Evolutionary conservation across 2,113 vertebrate genomes (phyloP).

Genomic region (Forbesichthys papilliferus): DNA sequence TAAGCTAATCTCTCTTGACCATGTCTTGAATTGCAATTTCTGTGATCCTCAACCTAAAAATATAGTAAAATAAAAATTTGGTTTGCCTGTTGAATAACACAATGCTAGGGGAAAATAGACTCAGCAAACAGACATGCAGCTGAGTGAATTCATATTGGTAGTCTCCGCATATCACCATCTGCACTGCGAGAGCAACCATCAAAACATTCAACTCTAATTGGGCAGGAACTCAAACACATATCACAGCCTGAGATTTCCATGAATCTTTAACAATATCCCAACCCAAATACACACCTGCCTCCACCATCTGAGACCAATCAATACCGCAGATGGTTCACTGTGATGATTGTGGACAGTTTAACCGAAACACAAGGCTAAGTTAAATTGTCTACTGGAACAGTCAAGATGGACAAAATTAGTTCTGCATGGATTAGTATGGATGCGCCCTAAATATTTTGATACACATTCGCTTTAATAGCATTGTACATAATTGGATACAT

Average conservation of each 20-base stretch:
- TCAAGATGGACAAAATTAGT: not conserved
- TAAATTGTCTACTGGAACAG: not conserved
- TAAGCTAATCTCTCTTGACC: slow-evolving; percentile 27
- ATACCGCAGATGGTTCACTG: not conserved
- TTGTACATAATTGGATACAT: slow-evolving; percentile 1
- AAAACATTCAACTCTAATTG: not conserved
- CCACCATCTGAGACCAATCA: not conserved
- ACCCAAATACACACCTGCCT: not conserved
- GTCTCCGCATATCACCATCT: not conserved
- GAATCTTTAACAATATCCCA: not conserved
- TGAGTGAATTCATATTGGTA: not conserved
- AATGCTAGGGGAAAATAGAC: too few relatives aligned
- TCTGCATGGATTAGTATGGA: slow-evolving; percentile 2
- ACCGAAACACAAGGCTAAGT: not conserved
- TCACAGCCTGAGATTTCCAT: not conserved
- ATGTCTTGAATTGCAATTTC: not conserved
- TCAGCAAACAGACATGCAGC: not conserved
- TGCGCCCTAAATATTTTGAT: not conserved
- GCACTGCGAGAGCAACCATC: not conserved
- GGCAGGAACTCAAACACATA: not conserved
- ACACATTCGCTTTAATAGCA: slow-evolving; percentile 11
- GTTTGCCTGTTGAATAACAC: too few relatives aligned
- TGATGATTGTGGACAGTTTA: not conserved
- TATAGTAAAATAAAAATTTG: too few relatives aligned
- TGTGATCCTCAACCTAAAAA: too few relatives aligned